phyloP scores from a whole-genome alignment of 2,888 invertebrate species.

The Chorisops tibialis region DNA sequence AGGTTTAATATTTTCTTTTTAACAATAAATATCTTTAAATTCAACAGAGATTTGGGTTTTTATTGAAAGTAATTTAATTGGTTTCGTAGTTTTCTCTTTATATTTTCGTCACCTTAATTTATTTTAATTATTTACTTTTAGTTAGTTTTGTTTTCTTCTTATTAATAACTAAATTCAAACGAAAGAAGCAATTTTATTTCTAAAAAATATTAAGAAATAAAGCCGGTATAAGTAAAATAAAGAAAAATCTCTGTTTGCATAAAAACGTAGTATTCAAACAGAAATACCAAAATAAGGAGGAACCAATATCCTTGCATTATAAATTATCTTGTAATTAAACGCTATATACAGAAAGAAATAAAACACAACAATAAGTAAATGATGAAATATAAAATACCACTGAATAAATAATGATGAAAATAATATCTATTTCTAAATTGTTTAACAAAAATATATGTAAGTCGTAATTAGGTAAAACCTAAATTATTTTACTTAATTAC shows the following conservation, averaged over 20 bases:
- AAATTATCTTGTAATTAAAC: slow-evolving; percentile 28
- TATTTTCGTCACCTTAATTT: too few relatives aligned
- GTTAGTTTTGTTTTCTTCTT: too few relatives aligned
- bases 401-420: slow-evolving; percentile 4
- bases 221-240: slow-evolving; percentile 6
- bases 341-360: slow-evolving; percentile 3
- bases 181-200: too few relatives aligned
- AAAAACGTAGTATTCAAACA: not conserved
- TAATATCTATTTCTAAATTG: not conserved
- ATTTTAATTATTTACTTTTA: too few relatives aligned
- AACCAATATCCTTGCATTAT: slow-evolving; percentile 36
- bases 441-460: not conserved
- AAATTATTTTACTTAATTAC: not conserved
- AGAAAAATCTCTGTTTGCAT: not conserved
- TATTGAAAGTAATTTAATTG: too few relatives aligned
- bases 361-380: slow-evolving; percentile 8
- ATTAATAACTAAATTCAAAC: too few relatives aligned
- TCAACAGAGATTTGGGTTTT: too few relatives aligned
- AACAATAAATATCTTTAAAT: too few relatives aligned
- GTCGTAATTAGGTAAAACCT: not conserved
- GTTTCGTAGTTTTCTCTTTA: too few relatives aligned
- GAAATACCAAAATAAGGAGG: slow-evolving; percentile 29
- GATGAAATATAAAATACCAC: slow-evolving; percentile 13
- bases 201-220: not conserved
- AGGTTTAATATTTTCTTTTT: too few relatives aligned